Evolutionary conservation across 2,797 vertebrate genomes (phyloP).

Genomic region (Graptemys geographica): DNA sequence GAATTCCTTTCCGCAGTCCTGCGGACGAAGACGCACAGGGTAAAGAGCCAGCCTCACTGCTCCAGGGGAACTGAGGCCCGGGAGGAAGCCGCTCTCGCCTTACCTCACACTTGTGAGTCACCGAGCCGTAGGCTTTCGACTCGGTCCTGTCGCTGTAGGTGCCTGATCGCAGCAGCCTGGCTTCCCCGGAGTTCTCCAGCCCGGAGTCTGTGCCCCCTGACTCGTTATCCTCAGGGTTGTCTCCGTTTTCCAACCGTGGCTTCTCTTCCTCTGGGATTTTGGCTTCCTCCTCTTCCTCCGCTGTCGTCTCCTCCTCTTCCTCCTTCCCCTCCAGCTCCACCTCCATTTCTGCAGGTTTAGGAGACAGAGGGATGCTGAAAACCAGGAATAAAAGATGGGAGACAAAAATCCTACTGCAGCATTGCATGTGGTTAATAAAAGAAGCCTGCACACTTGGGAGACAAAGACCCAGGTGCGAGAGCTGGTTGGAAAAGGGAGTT

Average conservation of each 20-base stretch:
- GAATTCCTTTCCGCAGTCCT: constrained; percentile 99
- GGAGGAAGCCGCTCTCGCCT: background rate
- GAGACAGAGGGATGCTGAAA: fast-evolving
- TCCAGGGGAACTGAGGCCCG: fast-evolving
- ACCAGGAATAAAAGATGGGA: fast-evolving
- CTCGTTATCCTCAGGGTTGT: constrained; percentile 68
- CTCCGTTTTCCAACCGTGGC: constrained; percentile 52
- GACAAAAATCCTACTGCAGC: background rate
- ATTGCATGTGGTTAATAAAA: background rate
- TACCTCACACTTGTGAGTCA: constrained; percentile 97
- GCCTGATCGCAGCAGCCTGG: constrained; percentile 77
- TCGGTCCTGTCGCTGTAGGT: constrained; percentile 89
- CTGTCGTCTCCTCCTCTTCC: constrained; percentile 55
- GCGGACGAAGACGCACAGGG: background rate
- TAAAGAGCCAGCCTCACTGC: fast-evolving
- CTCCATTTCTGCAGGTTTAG: constrained; percentile 54
- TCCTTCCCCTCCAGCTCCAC: constrained; percentile 73
- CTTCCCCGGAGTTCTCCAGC: constrained; percentile 75
- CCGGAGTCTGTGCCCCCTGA: constrained; percentile 76
- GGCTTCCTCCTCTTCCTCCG: constrained; percentile 43
- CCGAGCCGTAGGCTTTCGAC: constrained; percentile 93
- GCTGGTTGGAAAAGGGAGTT: background rate
- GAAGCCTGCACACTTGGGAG: background rate
- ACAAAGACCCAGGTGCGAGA: background rate
- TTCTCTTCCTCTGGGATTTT: constrained; percentile 52